Evolutionary conservation across 2,113 vertebrate genomes (phyloP).

Genomic region (Solenodon paradoxus): DNA sequence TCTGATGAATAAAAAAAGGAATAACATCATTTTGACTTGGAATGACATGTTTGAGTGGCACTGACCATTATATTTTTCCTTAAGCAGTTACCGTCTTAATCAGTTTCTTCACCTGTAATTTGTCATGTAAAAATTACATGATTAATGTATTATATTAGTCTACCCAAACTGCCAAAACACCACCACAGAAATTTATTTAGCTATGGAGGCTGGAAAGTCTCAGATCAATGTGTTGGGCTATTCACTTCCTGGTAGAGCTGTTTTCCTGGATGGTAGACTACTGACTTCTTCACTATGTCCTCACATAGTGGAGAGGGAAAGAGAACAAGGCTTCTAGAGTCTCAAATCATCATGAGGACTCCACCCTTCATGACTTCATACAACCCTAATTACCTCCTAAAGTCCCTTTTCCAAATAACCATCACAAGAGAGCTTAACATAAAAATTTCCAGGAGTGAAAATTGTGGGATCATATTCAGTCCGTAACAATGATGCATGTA

Average conservation of each 20-base stretch:
- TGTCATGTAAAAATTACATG: neutral
- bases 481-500: neutral
- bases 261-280: neutral
- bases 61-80: neutral
- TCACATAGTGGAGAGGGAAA: neutral
- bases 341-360: neutral
- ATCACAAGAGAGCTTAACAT: neutral
- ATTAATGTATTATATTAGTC: neutral
- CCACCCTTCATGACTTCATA: neutral
- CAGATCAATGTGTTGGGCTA: neutral
- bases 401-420: neutral
- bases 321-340: neutral
- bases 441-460: neutral
- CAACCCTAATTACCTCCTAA: neutral
- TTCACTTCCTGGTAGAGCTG: neutral
- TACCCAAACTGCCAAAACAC: neutral
- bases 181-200: neutral
- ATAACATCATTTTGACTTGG: neutral
- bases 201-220: neutral
- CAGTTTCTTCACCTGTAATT: slow-evolving; percentile 18
- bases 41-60: neutral
- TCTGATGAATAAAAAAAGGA: neutral
- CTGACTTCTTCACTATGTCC: neutral
- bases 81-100: slow-evolving; percentile 5
- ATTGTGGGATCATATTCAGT: neutral